Base-by-base conservation (phyloP, 30 jellyfish, hydroid and myxozoan species). In the Pelagia noctiluca region DNA sequence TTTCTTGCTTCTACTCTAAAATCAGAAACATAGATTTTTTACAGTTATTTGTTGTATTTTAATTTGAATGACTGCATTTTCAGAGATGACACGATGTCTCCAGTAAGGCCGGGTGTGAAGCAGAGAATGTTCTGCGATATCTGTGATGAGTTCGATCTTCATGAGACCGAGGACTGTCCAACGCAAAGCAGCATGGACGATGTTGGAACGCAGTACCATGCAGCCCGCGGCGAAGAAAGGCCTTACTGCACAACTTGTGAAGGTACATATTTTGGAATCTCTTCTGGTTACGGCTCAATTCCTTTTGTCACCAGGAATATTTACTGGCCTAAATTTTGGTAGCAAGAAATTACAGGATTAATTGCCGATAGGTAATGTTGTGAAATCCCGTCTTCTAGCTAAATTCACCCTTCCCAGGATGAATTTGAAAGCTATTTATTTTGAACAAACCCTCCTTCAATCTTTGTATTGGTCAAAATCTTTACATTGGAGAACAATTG, bases 101-200 rank as follows among this genome's bases (percentile, higher is more conserved):
- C 97, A 2, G 38, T 76, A 36, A 47, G 80, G 70, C 88, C 97
- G 23, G 97, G 89, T 42, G 8, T 95, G 3, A 80, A 88, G 63
- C 95, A 79, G 72, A 78, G 99, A 16, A 34, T 86, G 35, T 95
- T 95, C 53, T 95, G 99, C 73, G 99, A 95, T 72, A 95, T 95
- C 26, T 95, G 99, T 35, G 99, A 95, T 60, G 97, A 81, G 29
- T 95, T 95, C 68, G 99, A 95, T 68, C 26, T 64, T 24, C 99
- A 95, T 63, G 99, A 95, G 46, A 95, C 99, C 0, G 99, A 95
- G 63, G 99, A 95, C 57, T 95, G 99, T 62, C 99, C 99, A 2
- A 72, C 79, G 64, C 99, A 95, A 63, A 83, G 93, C 70, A 84
- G 89, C 68, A 84, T 82, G 1, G 92, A 72, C 0, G 96, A 85